phyloP scores from a whole-genome alignment of 2,888 invertebrate genomes.

The Drosophila nr. fundita region DNA sequence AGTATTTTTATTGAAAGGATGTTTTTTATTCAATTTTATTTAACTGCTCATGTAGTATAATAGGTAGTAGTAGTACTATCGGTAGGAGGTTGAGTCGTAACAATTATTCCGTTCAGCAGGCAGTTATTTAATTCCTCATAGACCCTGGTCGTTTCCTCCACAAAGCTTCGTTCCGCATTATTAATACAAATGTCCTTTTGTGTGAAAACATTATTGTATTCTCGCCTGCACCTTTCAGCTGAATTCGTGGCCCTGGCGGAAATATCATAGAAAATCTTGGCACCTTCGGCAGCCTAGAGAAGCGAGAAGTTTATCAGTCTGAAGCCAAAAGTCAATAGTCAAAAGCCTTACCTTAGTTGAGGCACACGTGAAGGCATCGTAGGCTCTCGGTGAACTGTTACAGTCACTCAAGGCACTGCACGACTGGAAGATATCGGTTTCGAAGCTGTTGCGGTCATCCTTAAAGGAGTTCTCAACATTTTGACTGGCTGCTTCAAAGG shows the following conservation, averaged over 20 bases:
- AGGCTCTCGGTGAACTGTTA: neutral
- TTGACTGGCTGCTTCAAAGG: neutral
- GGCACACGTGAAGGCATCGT: slow-evolving; percentile 24
- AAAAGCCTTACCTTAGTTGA: slow-evolving; percentile 17
- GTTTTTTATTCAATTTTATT: neutral
- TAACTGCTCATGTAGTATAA: too few species aligned
- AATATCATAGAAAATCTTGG: slow-evolving; percentile 48
- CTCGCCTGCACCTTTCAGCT: slow-evolving; percentile 18
- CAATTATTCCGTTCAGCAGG: slow-evolving; percentile 3
- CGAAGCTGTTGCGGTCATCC: neutral
- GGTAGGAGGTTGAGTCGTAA: neutral
- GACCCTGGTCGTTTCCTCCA: slow-evolving; percentile 34
- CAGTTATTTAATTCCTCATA: slow-evolving; percentile 52
- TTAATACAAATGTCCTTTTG: slow-evolving; percentile 26
- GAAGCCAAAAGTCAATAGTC: neutral
- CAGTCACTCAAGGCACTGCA: slow-evolving; percentile 18
- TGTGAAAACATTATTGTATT: slow-evolving; percentile 5
- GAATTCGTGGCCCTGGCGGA: slow-evolving; percentile 40
- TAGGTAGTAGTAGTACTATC: neutral
- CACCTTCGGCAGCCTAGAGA: slow-evolving; percentile 22
- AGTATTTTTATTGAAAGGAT: neutral
- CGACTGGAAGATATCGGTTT: neutral
- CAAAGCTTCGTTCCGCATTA: slow-evolving; percentile 44
- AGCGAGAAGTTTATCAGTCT: neutral
- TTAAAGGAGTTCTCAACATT: neutral